A percentile compares a stretch with the other conserved stretches of the same genome.
Evolutionary conservation across 1,140 invertebrate genomes (phyloP).

Genomic region (Vanessa tameamea): DNA sequence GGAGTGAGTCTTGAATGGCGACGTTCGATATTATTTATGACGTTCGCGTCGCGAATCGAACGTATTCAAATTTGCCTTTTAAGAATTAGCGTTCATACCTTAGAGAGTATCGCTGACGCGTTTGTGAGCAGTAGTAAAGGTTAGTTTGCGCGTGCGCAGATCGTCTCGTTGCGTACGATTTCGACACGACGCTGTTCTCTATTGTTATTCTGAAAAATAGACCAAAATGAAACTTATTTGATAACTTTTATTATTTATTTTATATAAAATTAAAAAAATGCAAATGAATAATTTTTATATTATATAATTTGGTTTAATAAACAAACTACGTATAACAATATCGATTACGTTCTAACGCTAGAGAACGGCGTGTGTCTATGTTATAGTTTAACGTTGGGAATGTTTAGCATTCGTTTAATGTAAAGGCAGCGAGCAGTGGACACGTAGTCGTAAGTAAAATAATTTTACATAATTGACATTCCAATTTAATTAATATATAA

Average conservation of each 20-base stretch:
- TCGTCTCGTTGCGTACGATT: constrained; percentile 10
- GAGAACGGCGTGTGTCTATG: neutral
- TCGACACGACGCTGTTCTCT: constrained; percentile 12
- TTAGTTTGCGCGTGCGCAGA: constrained; percentile 24
- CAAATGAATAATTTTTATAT: neutral
- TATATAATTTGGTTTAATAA: neutral
- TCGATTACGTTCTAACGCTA: neutral
- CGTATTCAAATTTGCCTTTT: constrained; percentile 14
- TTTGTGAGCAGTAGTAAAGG: constrained; percentile 20
- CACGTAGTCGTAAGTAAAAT: constrained; percentile 28
- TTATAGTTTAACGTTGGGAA: constrained; percentile 30
- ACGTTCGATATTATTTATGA: constrained; percentile 2
- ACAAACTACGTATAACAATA: neutral
- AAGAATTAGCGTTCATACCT: constrained; percentile 23
- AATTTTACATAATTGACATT: constrained; percentile 49
- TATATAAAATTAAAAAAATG: no score
- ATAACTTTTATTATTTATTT: neutral
- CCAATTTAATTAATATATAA: constrained; percentile 46
- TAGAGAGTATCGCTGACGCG: constrained; percentile 25
- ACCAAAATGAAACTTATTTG: neutral
- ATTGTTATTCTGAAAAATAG: constrained; percentile 1
- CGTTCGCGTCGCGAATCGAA: neutral
- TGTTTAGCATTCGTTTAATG: constrained; percentile 33
- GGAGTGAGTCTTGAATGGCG: constrained; percentile 23
- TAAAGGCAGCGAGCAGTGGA: constrained; percentile 20